Conservation (phyloP, 2,797 vertebrate genomes). For the Typhlichthys eigenmanni region DNA sequence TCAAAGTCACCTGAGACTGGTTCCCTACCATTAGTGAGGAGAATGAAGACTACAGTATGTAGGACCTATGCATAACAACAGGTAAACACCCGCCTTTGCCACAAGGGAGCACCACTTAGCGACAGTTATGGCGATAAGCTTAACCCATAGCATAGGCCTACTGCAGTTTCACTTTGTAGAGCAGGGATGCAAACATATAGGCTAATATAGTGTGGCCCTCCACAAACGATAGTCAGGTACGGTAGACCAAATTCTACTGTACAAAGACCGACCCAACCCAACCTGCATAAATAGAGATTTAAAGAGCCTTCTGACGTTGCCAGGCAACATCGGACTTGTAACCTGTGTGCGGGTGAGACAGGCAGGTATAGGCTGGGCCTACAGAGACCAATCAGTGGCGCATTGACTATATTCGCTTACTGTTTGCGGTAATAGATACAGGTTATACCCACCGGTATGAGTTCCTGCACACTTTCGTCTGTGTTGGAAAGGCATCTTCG, state of each 20-base stretch:
- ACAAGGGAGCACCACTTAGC: neutral
- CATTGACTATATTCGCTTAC: too few species aligned
- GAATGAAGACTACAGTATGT: too few species aligned
- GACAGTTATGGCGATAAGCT: too few species aligned
- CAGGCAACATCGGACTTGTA: conserved; percentile 42
- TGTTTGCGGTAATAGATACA: too few species aligned
- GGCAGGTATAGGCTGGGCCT: neutral
- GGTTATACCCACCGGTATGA: conserved; percentile 36
- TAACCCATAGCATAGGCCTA: neutral
- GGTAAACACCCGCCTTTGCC: neutral
- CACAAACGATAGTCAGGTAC: neutral
- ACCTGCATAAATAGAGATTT: too few species aligned
- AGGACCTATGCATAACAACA: too few species aligned
- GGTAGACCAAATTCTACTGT: too few species aligned
- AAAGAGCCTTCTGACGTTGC: conserved; percentile 42
- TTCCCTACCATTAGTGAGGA: too few species aligned
- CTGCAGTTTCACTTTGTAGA: neutral
- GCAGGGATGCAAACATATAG: neutral
- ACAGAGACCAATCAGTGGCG: neutral
- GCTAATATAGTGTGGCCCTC: neutral
- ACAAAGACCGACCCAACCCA: too few species aligned
- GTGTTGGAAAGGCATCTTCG: conserved; percentile 71
- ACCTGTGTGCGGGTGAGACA: conserved; percentile 24
- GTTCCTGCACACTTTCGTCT: conserved; percentile 48
- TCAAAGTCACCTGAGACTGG: too few species aligned